Conservation (phyloP, 2,888 invertebrate genomes). For the Metallyticus violacea region DNA sequence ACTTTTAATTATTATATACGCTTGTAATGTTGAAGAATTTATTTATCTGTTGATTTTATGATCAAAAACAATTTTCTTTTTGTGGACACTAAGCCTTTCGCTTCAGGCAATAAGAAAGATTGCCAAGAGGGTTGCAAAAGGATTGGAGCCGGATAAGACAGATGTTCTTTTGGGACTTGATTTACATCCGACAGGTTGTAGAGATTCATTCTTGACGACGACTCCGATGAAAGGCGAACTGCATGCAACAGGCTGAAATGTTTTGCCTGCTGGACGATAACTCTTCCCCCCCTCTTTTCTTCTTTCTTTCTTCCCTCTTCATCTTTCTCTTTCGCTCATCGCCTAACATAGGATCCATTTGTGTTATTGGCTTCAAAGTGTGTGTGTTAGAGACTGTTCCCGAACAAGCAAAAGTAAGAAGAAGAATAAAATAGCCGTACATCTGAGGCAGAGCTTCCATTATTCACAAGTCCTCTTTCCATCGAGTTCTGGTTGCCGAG, state of each 20-base stretch:
- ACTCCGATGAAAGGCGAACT: not conserved
- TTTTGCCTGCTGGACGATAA: not conserved
- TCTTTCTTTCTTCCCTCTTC: not conserved
- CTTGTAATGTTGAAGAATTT: too few species aligned
- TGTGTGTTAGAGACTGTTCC: not conserved
- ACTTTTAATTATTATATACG: too few species aligned
- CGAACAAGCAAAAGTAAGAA: not conserved
- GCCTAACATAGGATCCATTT: not conserved
- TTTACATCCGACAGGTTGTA: not conserved
- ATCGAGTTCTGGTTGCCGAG: not conserved
- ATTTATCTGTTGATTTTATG: too few species aligned
- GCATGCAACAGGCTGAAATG: not conserved
- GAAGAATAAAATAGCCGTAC: not conserved
- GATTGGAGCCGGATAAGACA: not conserved
- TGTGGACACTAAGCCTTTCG: not conserved
- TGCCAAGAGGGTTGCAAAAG: not conserved
- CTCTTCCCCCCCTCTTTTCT: not conserved
- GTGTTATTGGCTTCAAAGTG: not conserved
- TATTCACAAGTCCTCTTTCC: conserved; percentile 8
- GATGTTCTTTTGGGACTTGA: not conserved
- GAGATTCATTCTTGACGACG: not conserved
- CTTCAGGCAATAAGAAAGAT: not conserved
- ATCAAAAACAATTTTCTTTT: not conserved
- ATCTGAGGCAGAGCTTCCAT: not conserved
- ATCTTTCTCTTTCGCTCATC: not conserved